Conservation (phyloP, 2,888 invertebrate species). For the Mesorhabditis belari region DNA sequence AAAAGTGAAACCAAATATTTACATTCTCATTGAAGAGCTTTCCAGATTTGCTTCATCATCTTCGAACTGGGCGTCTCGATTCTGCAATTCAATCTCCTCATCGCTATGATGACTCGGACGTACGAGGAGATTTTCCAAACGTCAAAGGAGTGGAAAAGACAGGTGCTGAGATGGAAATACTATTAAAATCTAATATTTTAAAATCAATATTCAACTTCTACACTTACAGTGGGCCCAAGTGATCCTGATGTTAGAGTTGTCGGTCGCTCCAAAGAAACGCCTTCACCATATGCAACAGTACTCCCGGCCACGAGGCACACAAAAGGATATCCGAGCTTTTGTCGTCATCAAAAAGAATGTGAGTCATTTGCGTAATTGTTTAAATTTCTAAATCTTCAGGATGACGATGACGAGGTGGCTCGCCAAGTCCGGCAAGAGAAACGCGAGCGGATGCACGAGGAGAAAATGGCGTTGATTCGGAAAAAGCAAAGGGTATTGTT, state of each 20-base stretch:
- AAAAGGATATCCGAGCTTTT: constrained; percentile 47
- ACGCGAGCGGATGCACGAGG: constrained; percentile 15
- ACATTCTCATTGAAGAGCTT: neutral
- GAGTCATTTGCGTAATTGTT: neutral
- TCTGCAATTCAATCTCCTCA: constrained; percentile 90
- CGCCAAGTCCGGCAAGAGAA: constrained; percentile 19
- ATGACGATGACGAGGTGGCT: constrained; percentile 11
- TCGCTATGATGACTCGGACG: constrained; percentile 99
- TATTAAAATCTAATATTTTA: neutral
- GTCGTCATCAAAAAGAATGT: constrained; percentile 38
- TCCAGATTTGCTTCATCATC: constrained; percentile 66
- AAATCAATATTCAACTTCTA: neutral
- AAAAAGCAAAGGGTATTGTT: neutral
- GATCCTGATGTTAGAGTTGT: constrained; percentile 89
- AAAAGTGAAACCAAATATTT: constrained; percentile 12
- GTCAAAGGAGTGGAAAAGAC: constrained; percentile 84
- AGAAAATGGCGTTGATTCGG: constrained; percentile 17
- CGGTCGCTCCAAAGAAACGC: constrained; percentile 82
- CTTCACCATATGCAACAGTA: constrained; percentile 79
- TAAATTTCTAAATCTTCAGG: neutral
- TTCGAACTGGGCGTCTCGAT: constrained; percentile 95
- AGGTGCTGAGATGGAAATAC: constrained; percentile 7
- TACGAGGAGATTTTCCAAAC: constrained; percentile 95
- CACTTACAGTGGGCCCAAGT: constrained; percentile 83
- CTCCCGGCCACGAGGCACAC: constrained; percentile 70